Conservation (phyloP, 2,888 invertebrate species). For the Tetropium fuscum region DNA sequence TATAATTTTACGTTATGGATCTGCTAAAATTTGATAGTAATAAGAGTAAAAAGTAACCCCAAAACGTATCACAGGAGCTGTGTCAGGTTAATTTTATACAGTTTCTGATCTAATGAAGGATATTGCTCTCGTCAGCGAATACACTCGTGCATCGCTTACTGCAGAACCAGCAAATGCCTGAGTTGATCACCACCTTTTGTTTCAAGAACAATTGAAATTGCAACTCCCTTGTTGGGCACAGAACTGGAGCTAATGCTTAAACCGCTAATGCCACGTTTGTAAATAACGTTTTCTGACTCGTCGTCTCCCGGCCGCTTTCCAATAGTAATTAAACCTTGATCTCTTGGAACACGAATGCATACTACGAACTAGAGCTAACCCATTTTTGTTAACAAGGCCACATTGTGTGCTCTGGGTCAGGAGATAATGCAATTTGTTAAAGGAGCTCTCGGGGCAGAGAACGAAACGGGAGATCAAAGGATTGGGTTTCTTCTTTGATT, state of each 20-base stretch:
- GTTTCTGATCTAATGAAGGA: background rate
- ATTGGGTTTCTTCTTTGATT: constrained; percentile 31
- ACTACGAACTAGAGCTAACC: constrained; percentile 15
- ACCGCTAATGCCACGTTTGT: constrained; percentile 34
- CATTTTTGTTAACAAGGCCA: constrained; percentile 30
- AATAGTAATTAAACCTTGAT: constrained; percentile 32
- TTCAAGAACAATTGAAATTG: constrained; percentile 46
- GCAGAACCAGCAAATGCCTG: constrained; percentile 23
- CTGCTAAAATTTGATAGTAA: no score
- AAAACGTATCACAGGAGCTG: no score
- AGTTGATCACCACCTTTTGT: constrained; percentile 43
- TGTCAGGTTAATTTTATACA: no score
- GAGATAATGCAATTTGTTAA: constrained; percentile 28
- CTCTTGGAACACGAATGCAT: constrained; percentile 4
- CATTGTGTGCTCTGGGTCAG: constrained; percentile 33
- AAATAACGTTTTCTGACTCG: constrained; percentile 33
- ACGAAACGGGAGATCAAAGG: constrained; percentile 30
- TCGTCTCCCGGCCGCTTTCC: constrained; percentile 34
- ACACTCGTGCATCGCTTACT: background rate
- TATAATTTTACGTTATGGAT: no score
- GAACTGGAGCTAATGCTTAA: constrained; percentile 29
- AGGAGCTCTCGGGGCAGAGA: background rate
- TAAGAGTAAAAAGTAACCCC: no score
- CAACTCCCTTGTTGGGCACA: constrained; percentile 27
- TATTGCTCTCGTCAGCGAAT: background rate